Base-by-base conservation (phyloP, 2,113 vertebrate genomes). In the Trinectes maculatus region DNA sequence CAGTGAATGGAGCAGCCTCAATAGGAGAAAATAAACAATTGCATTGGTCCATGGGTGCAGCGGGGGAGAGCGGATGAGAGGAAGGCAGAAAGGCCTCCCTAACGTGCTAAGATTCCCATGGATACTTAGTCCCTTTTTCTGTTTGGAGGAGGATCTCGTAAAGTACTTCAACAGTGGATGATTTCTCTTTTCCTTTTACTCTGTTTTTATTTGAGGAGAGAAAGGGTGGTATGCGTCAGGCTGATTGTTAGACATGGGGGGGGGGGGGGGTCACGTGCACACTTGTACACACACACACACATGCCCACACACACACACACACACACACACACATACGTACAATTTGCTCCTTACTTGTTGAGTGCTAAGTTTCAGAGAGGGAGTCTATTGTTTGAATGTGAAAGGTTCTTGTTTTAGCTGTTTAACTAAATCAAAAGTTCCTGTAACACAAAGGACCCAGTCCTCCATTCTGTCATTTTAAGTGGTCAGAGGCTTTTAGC, bases 11-110 rank as follows among this genome's bases (percentile, higher is more conserved):
- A 87, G 78, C 79, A 79, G 79, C 81, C 74, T 92, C 88, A 91
- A 91, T 90, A 58, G 90, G 86, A 86, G 88, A 91, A 91, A 91
- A 92, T 91, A 91, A 91, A 90, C 90, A 89, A 89, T 91, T 85
- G 88, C 89, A 62, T 82, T 85, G 88, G 89, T 91, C 84, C 89
- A 81, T 85, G 87, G 84, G 85, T 86, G 86, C 80, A 85, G 85
- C 22, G 74, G 88, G 87, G 82, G 83, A 85, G 87, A 85, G 87
- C 62, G 79, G 77, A 83, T 77, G 80, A 85, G 86, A 85, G 74
- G 76, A 71, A 79, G 70, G 74, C 83, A 90, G 82, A 83, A 85
- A 91, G 78, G 85, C 86, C 81, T 85, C 73, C 83, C 89, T 72
- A 73, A 89, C 68, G 84, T 86, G 85, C 75, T 86, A 86, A 87